A percentile compares a stretch with the other conserved stretches of the same genome.
Conservation (phyloP, 2,113 vertebrate genomes). For the Procavia capensis region DNA sequence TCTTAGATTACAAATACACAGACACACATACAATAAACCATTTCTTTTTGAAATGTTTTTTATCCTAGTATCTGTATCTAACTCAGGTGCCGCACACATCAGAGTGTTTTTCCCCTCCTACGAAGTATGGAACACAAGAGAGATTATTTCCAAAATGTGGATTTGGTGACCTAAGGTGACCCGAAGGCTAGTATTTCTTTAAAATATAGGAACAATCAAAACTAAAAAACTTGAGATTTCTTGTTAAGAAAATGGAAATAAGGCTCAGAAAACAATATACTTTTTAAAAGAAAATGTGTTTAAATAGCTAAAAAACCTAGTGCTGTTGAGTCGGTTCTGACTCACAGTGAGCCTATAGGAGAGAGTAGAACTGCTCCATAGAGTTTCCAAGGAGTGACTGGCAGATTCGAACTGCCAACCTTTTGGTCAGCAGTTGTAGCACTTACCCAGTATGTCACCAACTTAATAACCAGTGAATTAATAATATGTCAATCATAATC, state of each 20-base stretch:
- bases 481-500: background rate
- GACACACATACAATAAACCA: background rate
- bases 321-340: too few species aligned
- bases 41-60: background rate
- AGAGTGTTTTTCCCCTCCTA: background rate
- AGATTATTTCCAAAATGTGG: background rate
- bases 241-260: conserved; percentile 52
- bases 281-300: conserved; percentile 15
- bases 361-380: too few species aligned
- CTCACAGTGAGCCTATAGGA: too few species aligned
- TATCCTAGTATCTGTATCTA: background rate
- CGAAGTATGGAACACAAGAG: background rate
- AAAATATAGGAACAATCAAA: background rate
- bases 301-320: too few species aligned
- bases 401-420: too few species aligned
- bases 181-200: background rate
- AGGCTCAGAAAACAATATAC: conserved; percentile 28
- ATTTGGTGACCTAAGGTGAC: background rate
- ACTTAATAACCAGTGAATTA: background rate
- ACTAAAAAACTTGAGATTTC: conserved; percentile 11
- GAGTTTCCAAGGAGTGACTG: too few species aligned
- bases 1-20: background rate
- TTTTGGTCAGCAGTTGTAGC: too few species aligned
- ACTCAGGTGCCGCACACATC: background rate
- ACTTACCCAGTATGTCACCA: too few species aligned